Evolutionary conservation across 2,113 vertebrate species (phyloP).

Genomic region (Sisor rabdophorus): DNA sequence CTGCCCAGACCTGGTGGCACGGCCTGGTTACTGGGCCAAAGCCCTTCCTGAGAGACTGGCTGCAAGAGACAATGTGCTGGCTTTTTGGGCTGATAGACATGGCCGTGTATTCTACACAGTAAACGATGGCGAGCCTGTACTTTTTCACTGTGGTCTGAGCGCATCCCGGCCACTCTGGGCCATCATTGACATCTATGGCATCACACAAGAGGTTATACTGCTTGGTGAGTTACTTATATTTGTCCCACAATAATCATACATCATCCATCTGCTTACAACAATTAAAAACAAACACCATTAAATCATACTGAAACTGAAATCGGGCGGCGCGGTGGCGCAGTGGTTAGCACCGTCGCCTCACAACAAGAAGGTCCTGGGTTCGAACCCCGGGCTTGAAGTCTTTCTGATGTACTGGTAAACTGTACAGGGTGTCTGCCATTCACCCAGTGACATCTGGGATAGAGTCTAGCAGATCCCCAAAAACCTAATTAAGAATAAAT

Average conservation of each 20-base stretch:
- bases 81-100: slow-evolving; percentile 95
- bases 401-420: no score
- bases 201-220: slow-evolving; percentile 94
- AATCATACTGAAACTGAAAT: no score
- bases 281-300: no score
- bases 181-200: slow-evolving; percentile 96
- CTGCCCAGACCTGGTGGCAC: slow-evolving; percentile 92
- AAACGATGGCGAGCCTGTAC: slow-evolving; percentile 89
- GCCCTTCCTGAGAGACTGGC: slow-evolving; percentile 93
- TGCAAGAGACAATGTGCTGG: slow-evolving; percentile 86
- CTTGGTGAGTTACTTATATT: slow-evolving; percentile 74
- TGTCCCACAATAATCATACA: neutral
- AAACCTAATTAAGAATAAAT: no score
- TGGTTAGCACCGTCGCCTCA: no score
- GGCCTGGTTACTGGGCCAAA: slow-evolving; percentile 96
- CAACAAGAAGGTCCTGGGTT: no score
- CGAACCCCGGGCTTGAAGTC: no score
- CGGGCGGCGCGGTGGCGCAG: no score
- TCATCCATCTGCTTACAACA: no score
- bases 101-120: slow-evolving; percentile 96
- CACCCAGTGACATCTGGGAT: no score
- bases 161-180: slow-evolving; percentile 94
- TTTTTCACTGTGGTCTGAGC: slow-evolving; percentile 96
- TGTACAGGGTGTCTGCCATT: no score
- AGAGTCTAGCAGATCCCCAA: no score